phyloP scores from a whole-genome alignment of 1,140 invertebrate species.

The Caenorhabditis latens region DNA sequence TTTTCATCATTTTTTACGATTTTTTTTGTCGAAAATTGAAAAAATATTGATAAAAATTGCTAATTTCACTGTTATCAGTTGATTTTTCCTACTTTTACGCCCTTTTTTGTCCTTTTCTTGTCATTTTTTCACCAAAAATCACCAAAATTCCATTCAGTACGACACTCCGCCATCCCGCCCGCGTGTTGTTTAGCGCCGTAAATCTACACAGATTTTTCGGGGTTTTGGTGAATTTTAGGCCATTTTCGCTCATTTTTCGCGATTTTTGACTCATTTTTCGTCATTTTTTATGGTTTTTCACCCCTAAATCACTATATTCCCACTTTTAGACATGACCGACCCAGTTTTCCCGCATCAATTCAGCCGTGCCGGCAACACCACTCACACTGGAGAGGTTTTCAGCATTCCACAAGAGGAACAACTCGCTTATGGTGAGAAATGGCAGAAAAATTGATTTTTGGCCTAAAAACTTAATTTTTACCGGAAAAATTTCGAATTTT shows the following conservation, averaged over 20 bases:
- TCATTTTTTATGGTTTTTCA: background rate
- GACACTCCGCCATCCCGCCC: background rate
- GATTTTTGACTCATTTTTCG: background rate
- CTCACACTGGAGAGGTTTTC: constrained; percentile 2
- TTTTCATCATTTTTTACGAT: background rate
- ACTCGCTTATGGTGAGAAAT: constrained; percentile 7
- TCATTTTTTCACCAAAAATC: background rate
- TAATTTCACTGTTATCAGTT: no score
- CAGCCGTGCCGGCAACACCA: constrained; percentile 45
- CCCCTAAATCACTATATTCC: background rate
- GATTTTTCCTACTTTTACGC: background rate
- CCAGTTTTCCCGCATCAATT: background rate
- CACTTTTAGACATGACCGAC: background rate
- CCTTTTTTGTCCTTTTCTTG: background rate
- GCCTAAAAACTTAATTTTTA: background rate
- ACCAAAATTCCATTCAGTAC: background rate
- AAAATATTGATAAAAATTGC: no score
- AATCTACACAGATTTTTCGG: background rate
- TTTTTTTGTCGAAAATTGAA: background rate
- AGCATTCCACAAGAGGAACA: background rate
- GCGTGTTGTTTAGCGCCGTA: constrained; percentile 12
- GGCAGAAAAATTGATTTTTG: background rate
- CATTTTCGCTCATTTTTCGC: background rate
- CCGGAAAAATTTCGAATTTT: background rate
- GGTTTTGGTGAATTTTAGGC: background rate